These are phyloP conservation scores for Riparia riparia DNA, from an alignment of 2,113 vertebrate genomes.

Conservation along the genomic window DNA sequence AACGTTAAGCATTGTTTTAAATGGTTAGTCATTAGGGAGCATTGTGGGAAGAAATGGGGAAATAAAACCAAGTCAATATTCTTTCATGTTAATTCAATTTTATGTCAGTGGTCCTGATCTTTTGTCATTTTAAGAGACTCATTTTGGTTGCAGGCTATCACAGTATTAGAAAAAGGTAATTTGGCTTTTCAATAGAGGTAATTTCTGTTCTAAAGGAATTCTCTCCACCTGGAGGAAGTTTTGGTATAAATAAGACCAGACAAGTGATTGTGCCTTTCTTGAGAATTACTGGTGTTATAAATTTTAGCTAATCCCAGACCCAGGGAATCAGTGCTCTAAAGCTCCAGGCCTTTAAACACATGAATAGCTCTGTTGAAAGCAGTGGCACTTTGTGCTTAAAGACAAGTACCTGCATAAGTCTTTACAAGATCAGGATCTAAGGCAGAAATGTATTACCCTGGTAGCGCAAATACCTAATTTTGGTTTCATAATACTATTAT, in stretches of 20 bases:
- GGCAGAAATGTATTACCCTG: neutral
- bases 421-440: neutral
- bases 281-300: constrained; percentile 32
- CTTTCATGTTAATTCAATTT: constrained; percentile 5
- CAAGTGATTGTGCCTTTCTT: constrained; percentile 36
- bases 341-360: constrained; percentile 31
- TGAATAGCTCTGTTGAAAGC: neutral
- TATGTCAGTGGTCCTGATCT: neutral
- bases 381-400: neutral
- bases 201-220: constrained; percentile 38
- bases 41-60: neutral
- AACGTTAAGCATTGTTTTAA: neutral
- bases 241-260: constrained; percentile 44
- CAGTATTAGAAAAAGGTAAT: neutral
- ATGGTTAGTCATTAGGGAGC: neutral
- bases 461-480: neutral
- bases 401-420: neutral
- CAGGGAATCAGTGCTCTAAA: neutral
- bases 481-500: neutral
- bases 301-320: constrained; percentile 23
- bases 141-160: neutral
- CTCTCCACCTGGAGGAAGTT: neutral
- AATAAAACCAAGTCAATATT: constrained; percentile 4
- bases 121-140: constrained; percentile 4
- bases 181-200: neutral